These are phyloP conservation scores for Panthera leo DNA, from an alignment of 2,113 vertebrate species.

Conservation along the genomic window DNA sequence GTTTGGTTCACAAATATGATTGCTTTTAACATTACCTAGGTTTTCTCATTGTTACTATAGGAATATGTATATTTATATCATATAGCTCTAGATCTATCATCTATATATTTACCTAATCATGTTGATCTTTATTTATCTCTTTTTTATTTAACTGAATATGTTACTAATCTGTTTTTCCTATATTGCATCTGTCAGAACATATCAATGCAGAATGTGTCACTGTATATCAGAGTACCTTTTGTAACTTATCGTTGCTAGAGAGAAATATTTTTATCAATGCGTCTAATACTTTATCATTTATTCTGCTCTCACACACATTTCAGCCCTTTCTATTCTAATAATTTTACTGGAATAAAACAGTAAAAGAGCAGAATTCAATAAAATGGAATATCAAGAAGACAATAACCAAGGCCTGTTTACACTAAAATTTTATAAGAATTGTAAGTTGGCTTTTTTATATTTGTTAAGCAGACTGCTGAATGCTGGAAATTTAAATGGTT, in stretches of 20 bases:
- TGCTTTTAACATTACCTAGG: not conserved
- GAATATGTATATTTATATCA: not conserved
- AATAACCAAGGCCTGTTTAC: not conserved
- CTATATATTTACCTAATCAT: not conserved
- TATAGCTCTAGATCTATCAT: not conserved
- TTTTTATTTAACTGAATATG: not conserved
- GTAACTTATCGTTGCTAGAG: not conserved
- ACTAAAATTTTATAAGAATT: not conserved
- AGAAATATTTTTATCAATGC: not conserved
- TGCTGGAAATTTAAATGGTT: not conserved
- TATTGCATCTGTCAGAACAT: not conserved
- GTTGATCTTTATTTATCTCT: not conserved
- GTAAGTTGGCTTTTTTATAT: not conserved
- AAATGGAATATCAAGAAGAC: not conserved
- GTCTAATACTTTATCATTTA: not conserved
- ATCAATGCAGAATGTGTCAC: not conserved
- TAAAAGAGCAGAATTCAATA: not conserved
- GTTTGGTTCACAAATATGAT: not conserved
- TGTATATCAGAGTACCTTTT: not conserved
- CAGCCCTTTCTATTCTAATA: not conserved
- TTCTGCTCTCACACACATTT: not conserved
- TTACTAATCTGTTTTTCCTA: not conserved
- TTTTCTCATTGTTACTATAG: not conserved
- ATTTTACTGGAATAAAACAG: not conserved
- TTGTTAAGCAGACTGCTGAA: not conserved